A percentile compares a stretch with the other conserved stretches of the same genome.
phyloP scores from a whole-genome alignment of 1,140 invertebrate species.

The Cherax destructor region DNA sequence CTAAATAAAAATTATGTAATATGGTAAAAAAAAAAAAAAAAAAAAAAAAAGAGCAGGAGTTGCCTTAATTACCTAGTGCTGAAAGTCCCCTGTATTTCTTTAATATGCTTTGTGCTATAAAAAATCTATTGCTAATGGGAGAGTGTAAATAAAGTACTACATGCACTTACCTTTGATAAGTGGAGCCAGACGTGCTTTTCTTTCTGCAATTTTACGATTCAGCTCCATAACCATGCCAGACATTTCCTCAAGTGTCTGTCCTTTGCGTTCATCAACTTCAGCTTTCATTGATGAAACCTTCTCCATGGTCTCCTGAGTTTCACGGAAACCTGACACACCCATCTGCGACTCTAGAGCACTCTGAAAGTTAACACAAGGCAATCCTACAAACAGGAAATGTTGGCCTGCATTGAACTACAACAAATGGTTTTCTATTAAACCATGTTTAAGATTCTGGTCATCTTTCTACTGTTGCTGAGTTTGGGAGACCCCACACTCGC shows the following conservation, averaged over 20 bases:
- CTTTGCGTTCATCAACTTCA: slow-evolving; percentile 79
- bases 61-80: no score
- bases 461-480: no score
- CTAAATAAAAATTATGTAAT: no score
- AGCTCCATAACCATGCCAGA: slow-evolving; percentile 79
- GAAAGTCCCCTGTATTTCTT: no score
- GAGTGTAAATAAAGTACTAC: slow-evolving; percentile 30
- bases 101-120: no score
- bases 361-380: slow-evolving; percentile 60
- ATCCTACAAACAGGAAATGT: not conserved
- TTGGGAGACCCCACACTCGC: no score
- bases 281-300: slow-evolving; percentile 80
- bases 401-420: not conserved
- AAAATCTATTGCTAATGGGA: no score
- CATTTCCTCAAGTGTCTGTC: slow-evolving; percentile 79
- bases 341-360: slow-evolving; percentile 74
- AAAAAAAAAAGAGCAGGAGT: no score
- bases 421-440: no score
- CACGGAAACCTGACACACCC: slow-evolving; percentile 78
- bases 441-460: no score
- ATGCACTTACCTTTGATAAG: slow-evolving; percentile 79
- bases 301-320: slow-evolving; percentile 79
- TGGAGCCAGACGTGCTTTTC: slow-evolving; percentile 80
- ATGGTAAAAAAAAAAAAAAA: no score
- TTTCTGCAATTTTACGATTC: slow-evolving; percentile 78